Conservation (phyloP, 2,888 invertebrate species). For the Cheilosia scutellata region DNA sequence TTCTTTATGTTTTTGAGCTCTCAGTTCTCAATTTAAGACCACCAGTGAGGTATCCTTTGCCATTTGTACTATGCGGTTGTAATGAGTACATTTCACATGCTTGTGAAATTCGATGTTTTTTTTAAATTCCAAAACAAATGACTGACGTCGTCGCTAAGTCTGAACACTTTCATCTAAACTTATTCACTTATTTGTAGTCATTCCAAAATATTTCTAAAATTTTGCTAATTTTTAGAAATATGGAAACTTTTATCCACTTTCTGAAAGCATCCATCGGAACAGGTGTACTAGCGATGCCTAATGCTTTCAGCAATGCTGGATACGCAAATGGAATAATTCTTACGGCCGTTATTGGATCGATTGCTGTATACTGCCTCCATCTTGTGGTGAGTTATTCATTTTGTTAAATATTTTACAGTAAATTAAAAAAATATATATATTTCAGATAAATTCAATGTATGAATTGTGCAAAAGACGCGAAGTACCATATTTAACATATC, state of each 20-base stretch:
- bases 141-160: too few relatives aligned
- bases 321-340: conserved; percentile 93
- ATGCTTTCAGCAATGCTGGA: conserved; percentile 93
- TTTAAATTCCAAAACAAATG: too few relatives aligned
- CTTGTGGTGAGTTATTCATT: conserved; percentile 87
- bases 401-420: neutral
- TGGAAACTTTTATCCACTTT: conserved; percentile 95
- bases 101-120: too few relatives aligned
- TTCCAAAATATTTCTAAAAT: too few relatives aligned
- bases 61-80: too few relatives aligned
- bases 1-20: too few relatives aligned
- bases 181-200: too few relatives aligned
- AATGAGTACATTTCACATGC: too few relatives aligned
- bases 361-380: conserved; percentile 98
- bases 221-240: conserved; percentile 86
- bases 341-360: conserved; percentile 92
- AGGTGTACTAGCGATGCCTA: conserved; percentile 98
- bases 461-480: conserved; percentile 86
- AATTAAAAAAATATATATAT: neutral
- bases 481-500: conserved; percentile 92
- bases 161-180: too few relatives aligned
- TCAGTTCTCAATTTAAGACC: too few relatives aligned
- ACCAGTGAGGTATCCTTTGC: too few relatives aligned
- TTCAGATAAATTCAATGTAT: conserved; percentile 82
- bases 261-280: conserved; percentile 98